These are phyloP conservation scores for Neosilurus hyrtlii DNA, from an alignment of 2,797 vertebrate species.

Conservation along the genomic window DNA sequence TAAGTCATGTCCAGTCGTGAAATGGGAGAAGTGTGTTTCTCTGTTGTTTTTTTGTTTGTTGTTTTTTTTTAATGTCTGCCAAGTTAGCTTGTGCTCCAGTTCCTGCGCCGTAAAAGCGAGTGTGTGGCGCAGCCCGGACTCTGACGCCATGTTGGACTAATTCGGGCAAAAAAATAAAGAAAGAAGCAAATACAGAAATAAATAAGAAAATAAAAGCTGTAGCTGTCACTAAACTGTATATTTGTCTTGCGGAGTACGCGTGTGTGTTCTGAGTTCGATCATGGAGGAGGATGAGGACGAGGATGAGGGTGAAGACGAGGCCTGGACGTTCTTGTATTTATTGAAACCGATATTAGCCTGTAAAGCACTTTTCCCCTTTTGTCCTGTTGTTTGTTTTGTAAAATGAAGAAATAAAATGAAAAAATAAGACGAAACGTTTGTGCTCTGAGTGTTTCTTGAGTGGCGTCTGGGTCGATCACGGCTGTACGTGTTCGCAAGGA, in stretches of 20 bases:
- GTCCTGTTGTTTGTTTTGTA: constrained; percentile 90
- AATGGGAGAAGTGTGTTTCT: constrained; percentile 53
- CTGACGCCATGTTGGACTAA: constrained; percentile 28
- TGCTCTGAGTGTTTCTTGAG: constrained; percentile 90
- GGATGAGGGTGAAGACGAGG: constrained; percentile 71
- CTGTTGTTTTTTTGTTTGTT: constrained; percentile 50
- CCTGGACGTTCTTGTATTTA: constrained; percentile 91
- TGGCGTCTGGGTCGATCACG: constrained; percentile 60
- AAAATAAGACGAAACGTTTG: constrained; percentile 65
- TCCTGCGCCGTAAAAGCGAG: constrained; percentile 42
- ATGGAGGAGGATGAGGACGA: constrained; percentile 52
- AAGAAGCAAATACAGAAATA: not conserved
- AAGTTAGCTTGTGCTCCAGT: constrained; percentile 41
- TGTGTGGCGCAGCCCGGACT: constrained; percentile 1
- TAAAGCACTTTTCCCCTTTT: constrained; percentile 90
- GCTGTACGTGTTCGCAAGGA: not conserved
- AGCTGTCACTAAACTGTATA: constrained; percentile 66
- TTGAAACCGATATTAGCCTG: constrained; percentile 90
- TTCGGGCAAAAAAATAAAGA: constrained; percentile 8
- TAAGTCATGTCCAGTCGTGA: constrained; percentile 65
- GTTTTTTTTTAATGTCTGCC: constrained; percentile 54
- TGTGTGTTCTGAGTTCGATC: constrained; percentile 67
- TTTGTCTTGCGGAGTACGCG: constrained; percentile 76
- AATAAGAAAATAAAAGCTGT: not conserved
- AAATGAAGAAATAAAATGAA: constrained; percentile 67